Conservation (phyloP, 2,113 vertebrate species). For the Rhagologus leucostigma region DNA sequence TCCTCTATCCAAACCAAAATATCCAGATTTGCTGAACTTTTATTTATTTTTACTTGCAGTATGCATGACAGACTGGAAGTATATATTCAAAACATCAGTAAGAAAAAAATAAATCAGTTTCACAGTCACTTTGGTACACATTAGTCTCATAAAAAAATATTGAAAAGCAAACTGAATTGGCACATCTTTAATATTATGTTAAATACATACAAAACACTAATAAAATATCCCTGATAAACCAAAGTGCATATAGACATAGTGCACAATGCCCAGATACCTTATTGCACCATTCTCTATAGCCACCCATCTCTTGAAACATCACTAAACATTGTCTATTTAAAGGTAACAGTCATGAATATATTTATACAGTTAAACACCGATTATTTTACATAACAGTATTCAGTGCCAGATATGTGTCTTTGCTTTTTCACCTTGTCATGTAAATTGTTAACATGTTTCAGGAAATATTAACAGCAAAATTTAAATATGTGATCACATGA, state of each 20-base stretch:
- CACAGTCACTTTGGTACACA: conserved; percentile 99
- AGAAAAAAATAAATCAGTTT: conserved; percentile 91
- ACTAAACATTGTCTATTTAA: conserved; percentile 82
- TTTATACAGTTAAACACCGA: conserved; percentile 91
- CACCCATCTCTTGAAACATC: conserved; percentile 83
- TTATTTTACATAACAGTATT: conserved; percentile 94
- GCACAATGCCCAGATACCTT: conserved; percentile 88
- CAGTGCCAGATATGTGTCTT: conserved; percentile 85
- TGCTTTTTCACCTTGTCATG: conserved; percentile 72
- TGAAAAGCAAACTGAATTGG: conserved; percentile 85
- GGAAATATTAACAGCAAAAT: conserved; percentile 86
- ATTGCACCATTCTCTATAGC: conserved; percentile 85
- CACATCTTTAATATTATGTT: conserved; percentile 91
- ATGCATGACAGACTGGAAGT: conserved; percentile 88
- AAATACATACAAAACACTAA: conserved; percentile 99
- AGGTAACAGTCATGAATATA: conserved; percentile 98
- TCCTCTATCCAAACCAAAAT: conserved; percentile 44
- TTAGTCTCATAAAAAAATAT: conserved; percentile 78
- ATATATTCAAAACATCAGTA: conserved; percentile 80
- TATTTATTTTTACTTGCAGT: conserved; percentile 85
- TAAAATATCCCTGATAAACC: conserved; percentile 99
- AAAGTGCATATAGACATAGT: conserved; percentile 98
- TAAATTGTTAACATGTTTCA: conserved; percentile 72
- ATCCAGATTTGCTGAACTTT: conserved; percentile 71
- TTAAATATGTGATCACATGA: conserved; percentile 89